Evolutionary conservation across 2,888 invertebrate species (phyloP).

Genomic region (Brachypalpus laphriformis): DNA sequence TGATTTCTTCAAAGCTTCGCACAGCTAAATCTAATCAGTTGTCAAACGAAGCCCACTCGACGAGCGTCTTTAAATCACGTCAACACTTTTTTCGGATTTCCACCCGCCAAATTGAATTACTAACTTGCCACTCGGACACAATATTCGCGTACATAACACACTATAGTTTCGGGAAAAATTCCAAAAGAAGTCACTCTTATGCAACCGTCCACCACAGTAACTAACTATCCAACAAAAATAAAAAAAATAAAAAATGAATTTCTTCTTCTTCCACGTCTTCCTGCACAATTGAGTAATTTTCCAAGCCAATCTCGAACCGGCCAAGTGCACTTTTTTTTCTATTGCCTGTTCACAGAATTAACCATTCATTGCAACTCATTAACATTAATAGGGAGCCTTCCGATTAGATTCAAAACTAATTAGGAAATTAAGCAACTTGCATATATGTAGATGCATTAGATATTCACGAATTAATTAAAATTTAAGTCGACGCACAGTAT

Average conservation of each 20-base stretch:
- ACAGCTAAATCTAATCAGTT: constrained; percentile 7
- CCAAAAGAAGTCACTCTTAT: constrained; percentile 17
- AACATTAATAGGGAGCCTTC: background rate
- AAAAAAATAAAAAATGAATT: background rate
- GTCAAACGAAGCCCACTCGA: constrained; percentile 14
- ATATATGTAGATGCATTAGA: constrained; percentile 2
- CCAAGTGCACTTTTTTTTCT: constrained; percentile 14
- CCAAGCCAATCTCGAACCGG: constrained; percentile 12
- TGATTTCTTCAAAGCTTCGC: background rate
- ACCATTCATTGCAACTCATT: background rate
- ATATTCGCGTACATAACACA: background rate
- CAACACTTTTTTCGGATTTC: constrained; percentile 3
- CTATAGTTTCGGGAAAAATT: background rate
- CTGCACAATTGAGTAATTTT: constrained; percentile 35
- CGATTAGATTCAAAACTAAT: constrained; percentile 10
- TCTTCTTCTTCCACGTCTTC: constrained; percentile 24
- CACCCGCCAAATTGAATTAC: constrained; percentile 28
- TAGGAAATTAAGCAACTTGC: constrained; percentile 4
- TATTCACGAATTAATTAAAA: constrained; percentile 54
- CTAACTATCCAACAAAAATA: background rate
- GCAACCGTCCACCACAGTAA: constrained; percentile 5
- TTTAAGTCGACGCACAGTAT: too few species aligned
- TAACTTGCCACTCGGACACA: constrained; percentile 14
- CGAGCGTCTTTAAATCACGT: constrained; percentile 1
- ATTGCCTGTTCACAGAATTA: background rate